Base-by-base conservation (phyloP, 2,888 invertebrate genomes). In the Eueremaeus valkanovi region DNA sequence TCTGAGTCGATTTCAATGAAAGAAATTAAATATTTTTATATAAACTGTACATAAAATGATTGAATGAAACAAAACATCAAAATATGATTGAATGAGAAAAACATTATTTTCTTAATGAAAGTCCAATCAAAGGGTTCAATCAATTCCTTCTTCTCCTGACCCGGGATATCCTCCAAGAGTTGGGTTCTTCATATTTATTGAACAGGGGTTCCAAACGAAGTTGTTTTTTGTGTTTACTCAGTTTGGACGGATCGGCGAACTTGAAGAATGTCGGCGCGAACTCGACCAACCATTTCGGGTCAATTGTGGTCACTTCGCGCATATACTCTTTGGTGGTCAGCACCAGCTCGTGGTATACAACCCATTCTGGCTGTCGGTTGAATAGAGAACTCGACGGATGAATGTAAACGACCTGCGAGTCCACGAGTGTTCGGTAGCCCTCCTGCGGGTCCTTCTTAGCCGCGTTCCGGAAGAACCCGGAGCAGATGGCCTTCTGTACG, bases 381-480 rank as follows among this genome's bases (percentile, higher is more conserved):
- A 99, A 99, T 9, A 99, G 86, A 0, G 98, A 93, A 83, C 95
- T 95, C 0, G 96, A 96, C 0, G 99, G 99, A 86, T 99, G 99
- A 82, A 99, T 98, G 84, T 99, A 99, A 18, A 99, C 98, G 16
- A 95, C 93, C 85, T 96, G 98, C 79, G 94, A 93, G 84, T 99
- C 99, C 0, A 97, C 97, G 9, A 99, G 86, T 0, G 99, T 99
- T 74, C 98, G 87, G 85, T 99, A 99, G 2, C 88, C 88, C 85
- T 99, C 98, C 83, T 98, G 98, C 0, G 98, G 98, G 86, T 99
- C 98, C 83, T 98, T 97, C 85, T 99, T 99, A 0, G 97, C 96
- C 0, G 98, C 97, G 85, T 99, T 98, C 75, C 98, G 87, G 86
- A 99, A 99, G 87, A 97, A 99, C 1, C 98, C 99, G 0, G 84